Conservation (phyloP, 2,797 vertebrate species). For the Hylomyscus alleni region DNA sequence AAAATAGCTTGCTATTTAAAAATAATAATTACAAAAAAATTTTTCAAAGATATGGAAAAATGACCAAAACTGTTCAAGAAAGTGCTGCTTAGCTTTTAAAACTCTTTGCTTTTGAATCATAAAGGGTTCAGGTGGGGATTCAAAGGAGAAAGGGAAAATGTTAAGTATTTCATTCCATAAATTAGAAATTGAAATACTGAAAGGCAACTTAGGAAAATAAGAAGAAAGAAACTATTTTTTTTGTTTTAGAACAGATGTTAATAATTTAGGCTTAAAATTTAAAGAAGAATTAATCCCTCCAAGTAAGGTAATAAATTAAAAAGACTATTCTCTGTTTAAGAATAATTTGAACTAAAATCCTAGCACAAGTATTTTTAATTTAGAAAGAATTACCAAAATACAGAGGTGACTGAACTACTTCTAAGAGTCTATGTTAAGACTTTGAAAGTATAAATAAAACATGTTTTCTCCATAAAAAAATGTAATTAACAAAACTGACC, state of each 20-base stretch:
- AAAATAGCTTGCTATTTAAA: background rate
- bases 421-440: background rate
- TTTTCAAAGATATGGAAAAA: background rate
- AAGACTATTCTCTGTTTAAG: constrained; percentile 5
- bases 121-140: accelerated
- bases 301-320: constrained; percentile 46
- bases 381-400: background rate
- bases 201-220: constrained; percentile 25
- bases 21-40: background rate
- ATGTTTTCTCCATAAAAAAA: background rate
- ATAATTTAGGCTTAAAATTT: constrained; percentile 39
- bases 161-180: background rate
- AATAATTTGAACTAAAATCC: constrained; percentile 43
- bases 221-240: background rate
- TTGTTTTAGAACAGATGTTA: constrained; percentile 27
- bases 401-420: background rate
- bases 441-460: constrained; percentile 34
- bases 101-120: background rate
- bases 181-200: background rate
- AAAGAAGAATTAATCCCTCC: constrained; percentile 42
- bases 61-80: background rate
- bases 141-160: background rate
- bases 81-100: background rate
- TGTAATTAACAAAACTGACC: constrained; percentile 34
- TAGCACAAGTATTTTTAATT: constrained; percentile 5